Evolutionary conservation across 2,113 vertebrate species (phyloP).

Genomic region (Percina caprodes): DNA sequence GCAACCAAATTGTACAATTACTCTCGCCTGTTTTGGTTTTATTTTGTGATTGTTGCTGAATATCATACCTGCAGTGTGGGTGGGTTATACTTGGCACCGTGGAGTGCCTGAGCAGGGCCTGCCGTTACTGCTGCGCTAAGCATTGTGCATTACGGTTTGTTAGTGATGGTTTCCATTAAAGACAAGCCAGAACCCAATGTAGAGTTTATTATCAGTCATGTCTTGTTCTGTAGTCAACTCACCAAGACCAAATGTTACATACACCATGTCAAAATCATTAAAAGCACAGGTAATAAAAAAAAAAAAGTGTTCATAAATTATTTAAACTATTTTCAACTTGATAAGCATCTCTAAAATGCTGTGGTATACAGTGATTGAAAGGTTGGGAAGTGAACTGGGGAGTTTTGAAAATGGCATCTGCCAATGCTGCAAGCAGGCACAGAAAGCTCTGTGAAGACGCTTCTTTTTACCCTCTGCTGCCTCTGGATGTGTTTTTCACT

Average conservation of each 20-base stretch:
- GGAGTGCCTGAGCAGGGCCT: constrained; percentile 20
- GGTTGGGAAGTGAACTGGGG: constrained; percentile 13
- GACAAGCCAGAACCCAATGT: constrained; percentile 20
- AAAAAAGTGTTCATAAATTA: background rate
- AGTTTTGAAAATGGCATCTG: constrained; percentile 19
- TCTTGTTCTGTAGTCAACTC: constrained; percentile 15
- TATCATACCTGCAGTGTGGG: constrained; percentile 39
- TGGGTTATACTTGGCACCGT: constrained; percentile 37
- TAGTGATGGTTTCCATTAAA: constrained; percentile 47
- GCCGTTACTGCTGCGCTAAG: constrained; percentile 47
- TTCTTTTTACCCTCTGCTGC: constrained; percentile 6
- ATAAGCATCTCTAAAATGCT: background rate
- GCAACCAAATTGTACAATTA: background rate
- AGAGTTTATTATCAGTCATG: constrained; percentile 13
- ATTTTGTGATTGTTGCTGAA: constrained; percentile 29
- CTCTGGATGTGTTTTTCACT: constrained; percentile 36
- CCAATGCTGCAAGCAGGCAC: background rate
- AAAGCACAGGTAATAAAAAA: background rate
- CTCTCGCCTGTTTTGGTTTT: constrained; percentile 25
- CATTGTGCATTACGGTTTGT: constrained; percentile 30
- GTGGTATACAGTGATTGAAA: background rate
- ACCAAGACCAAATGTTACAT: constrained; percentile 1
- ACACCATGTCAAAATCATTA: background rate
- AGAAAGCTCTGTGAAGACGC: constrained; percentile 50
- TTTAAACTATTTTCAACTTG: background rate